Evolutionary conservation across 2,797 vertebrate species (phyloP), one percentile per base, ranked within the genome.

Genomic region (Gambusia yucatana): DNA sequence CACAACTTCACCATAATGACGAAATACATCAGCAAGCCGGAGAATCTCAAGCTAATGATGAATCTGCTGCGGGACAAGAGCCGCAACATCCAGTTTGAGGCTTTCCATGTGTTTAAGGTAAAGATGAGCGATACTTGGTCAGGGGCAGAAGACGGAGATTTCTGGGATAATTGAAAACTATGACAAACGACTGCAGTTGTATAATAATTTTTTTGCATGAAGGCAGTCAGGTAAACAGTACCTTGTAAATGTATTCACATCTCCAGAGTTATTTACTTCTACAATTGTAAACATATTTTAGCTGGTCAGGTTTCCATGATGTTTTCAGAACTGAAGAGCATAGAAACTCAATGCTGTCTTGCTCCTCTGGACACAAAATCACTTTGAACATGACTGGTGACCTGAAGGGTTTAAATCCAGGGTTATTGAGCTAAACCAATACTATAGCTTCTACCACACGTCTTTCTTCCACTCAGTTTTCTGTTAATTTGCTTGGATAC

Each of bases 41-140:
- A 97, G 87, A 96, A 97, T 91, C 95, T 97, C 82, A 97, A 97
- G 80, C 92, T 97, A 73, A 97, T 97, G 96, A 97, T 97, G 96
- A 97, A 97, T 84, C 84, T 97, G 83, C 92, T 97, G 78, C 94
- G 94, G 86, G 96, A 96, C 93, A 96, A 97, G 91, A 97, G 96
- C 89, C 96, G 96, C 91, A 97, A 97, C 92, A 97, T 96, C 85
- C 96, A 97, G 91, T 97, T 96, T 77, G 96, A 97, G 92, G 96
- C 96, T 22, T 97, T 97, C 87, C 96, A 97, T 17, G 96, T 96
- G 82, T 97, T 96, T 85, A 97, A 96, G 96, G 96, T 96, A 89
- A 82, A 48, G 46, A 30, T 73, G 9, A 73, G 36, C 36, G 1
- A 36, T 39, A 11, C 36, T 41, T 25, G 9, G 20, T 22, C 36